Conservation (phyloP, 2,797 vertebrate genomes). For the Gymnopithys bicolor region DNA sequence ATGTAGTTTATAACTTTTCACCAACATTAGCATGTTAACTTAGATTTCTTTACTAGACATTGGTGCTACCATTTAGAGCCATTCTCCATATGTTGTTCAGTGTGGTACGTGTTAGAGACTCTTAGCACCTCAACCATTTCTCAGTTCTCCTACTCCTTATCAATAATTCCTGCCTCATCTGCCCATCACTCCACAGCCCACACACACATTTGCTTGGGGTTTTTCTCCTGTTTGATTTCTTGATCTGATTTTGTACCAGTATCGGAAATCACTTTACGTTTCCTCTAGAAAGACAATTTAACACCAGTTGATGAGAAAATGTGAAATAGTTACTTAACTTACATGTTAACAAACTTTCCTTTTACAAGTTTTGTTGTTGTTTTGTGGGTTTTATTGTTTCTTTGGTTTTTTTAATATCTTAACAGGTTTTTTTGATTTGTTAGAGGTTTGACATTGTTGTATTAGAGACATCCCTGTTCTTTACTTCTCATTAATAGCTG, state of each 20-base stretch:
- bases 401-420: not conserved
- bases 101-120: not conserved
- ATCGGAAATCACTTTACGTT: not conserved
- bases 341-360: not conserved
- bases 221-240: not conserved
- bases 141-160: constrained; percentile 43
- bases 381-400: not conserved
- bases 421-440: not conserved
- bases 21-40: not conserved
- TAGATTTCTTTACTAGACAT: not conserved
- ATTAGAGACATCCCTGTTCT: not conserved
- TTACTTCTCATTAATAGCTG: not conserved
- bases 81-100: not conserved
- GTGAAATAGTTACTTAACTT: not conserved
- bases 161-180: constrained; percentile 6
- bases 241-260: not conserved
- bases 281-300: not conserved
- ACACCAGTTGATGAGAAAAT: not conserved
- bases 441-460: not conserved
- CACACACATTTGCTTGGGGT: not conserved
- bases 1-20: not conserved
- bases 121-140: not conserved
- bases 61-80: not conserved
- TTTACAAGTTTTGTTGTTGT: not conserved
- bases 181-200: constrained; percentile 11